Percentiles rank a stretch among this genome's conserved stretches.
phyloP scores from a whole-genome alignment of 2,888 invertebrate species.

The Leptinotarsa juncta region DNA sequence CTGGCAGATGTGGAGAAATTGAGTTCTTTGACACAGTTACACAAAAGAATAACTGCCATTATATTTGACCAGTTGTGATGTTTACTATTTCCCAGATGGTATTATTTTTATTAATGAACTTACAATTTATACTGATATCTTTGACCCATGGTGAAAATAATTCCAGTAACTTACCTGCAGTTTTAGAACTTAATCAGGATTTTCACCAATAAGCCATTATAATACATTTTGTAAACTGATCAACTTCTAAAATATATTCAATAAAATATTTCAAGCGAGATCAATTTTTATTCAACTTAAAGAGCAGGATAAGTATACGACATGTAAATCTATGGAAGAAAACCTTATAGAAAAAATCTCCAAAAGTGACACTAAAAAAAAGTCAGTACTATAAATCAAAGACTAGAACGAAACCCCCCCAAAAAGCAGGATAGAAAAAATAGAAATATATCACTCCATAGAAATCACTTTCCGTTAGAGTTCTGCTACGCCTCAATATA shows the following conservation, averaged over 20 bases:
- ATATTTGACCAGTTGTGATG: too few relatives aligned
- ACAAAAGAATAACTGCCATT: too few relatives aligned
- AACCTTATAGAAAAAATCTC: constrained; percentile 2
- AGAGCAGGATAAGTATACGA: not conserved
- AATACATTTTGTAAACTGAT: not conserved
- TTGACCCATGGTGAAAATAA: too few relatives aligned
- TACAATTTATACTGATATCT: too few relatives aligned
- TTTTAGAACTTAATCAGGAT: too few relatives aligned
- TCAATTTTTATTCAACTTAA: not conserved
- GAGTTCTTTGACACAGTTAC: too few relatives aligned
- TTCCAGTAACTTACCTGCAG: too few relatives aligned
- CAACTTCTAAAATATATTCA: not conserved
- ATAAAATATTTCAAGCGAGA: not conserved
- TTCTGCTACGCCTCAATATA: not conserved
- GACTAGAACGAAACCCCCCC: constrained; percentile 18
- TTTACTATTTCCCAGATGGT: too few relatives aligned
- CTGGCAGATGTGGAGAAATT: too few relatives aligned
- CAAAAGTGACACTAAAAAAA: not conserved
- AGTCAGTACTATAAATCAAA: constrained; percentile 16
- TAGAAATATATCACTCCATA: not conserved
- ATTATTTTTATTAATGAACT: too few relatives aligned
- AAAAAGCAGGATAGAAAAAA: constrained; percentile 4
- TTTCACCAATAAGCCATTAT: not conserved
- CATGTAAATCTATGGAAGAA: constrained; percentile 9
- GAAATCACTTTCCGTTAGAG: not conserved